Evolutionary conservation across 1,140 invertebrate species (phyloP).

Genomic region (Cecropterus lyciades): DNA sequence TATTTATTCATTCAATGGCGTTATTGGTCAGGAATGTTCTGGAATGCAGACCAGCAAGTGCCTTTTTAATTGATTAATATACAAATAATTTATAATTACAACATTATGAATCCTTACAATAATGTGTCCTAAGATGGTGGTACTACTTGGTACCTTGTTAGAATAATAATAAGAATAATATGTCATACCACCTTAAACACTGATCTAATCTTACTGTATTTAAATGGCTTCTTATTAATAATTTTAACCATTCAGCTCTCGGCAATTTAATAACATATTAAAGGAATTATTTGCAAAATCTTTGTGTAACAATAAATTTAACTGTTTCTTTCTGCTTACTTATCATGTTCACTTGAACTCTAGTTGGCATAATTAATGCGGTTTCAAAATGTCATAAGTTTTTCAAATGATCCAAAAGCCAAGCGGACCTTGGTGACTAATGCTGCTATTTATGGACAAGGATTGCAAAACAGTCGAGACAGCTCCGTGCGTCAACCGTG

Average conservation of each 20-base stretch:
- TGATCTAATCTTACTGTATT: background rate
- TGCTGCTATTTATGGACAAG: constrained; percentile 37
- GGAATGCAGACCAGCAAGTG: background rate
- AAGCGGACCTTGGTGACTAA: constrained; percentile 34
- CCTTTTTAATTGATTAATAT: background rate
- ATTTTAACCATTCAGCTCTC: no score
- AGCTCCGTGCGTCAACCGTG: constrained; percentile 36
- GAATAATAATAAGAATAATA: no score
- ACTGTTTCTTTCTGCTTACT: background rate
- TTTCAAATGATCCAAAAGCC: constrained; percentile 22
- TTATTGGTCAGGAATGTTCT: constrained; percentile 34
- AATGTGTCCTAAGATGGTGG: background rate
- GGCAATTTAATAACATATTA: no score
- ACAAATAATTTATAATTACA: background rate
- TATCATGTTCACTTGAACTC: background rate
- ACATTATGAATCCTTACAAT: background rate
- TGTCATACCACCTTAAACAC: background rate
- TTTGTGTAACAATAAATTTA: no score
- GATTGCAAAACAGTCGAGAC: constrained; percentile 25
- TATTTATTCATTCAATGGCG: constrained; percentile 39
- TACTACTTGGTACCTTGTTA: background rate
- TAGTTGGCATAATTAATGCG: background rate
- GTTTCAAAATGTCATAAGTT: constrained; percentile 6
- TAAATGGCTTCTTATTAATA: no score
- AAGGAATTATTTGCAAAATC: no score